phyloP scores from a whole-genome alignment of 1,140 invertebrate species.

The Zaprionus ghesquierei region DNA sequence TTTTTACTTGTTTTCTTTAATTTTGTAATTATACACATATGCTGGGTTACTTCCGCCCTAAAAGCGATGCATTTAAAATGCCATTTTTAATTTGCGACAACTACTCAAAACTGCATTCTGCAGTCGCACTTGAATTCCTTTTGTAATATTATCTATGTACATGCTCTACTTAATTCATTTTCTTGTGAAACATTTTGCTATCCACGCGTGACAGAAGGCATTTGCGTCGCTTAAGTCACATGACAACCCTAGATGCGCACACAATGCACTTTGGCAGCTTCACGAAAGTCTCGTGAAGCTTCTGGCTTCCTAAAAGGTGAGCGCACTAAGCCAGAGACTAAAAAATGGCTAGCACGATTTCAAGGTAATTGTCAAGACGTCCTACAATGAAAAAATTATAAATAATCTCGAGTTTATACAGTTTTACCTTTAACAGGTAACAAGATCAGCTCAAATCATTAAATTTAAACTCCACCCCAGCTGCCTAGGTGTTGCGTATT shows the following conservation, averaged over 20 bases:
- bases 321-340: not conserved
- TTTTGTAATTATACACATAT: constrained; percentile 11
- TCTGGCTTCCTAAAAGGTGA: not conserved
- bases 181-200: not conserved
- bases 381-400: not conserved
- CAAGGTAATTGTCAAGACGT: not conserved
- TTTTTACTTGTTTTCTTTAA: no score
- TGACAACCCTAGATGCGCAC: not conserved
- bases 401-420: constrained; percentile 7
- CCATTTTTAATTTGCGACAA: constrained; percentile 25
- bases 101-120: not conserved
- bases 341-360: not conserved
- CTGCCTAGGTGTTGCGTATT: no score
- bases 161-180: not conserved
- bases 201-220: not conserved
- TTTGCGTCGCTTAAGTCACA: not conserved
- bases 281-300: not conserved
- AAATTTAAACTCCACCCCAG: no score
- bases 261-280: not conserved
- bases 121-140: not conserved
- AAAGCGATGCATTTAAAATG: constrained; percentile 36
- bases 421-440: not conserved
- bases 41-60: not conserved
- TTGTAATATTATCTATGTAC: not conserved
- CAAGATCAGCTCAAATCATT: no score